Percentiles rank a stretch among this genome's conserved stretches.
Conservation (phyloP, 2,888 invertebrate genomes). For the Xestobium rufovillosum region DNA sequence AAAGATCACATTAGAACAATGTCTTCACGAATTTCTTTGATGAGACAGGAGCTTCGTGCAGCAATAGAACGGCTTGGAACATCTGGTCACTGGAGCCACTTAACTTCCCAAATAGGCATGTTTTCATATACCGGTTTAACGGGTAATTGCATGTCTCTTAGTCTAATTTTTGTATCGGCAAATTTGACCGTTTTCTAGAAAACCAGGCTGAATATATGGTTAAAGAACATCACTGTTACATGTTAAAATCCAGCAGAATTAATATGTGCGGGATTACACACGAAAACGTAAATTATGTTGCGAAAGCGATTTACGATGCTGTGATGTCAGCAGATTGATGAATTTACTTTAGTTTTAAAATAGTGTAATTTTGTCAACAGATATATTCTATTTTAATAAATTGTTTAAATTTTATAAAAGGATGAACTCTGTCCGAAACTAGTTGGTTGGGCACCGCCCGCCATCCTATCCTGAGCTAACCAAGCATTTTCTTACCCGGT, state of each 20-base stretch:
- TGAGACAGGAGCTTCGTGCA: conserved; percentile 72
- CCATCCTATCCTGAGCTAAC: no score
- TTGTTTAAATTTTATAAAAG: no score
- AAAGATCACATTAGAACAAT: conserved; percentile 74
- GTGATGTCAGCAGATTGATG: no score
- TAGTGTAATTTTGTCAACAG: no score
- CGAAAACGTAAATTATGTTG: conserved; percentile 86
- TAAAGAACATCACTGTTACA: conserved; percentile 81
- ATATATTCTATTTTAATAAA: no score
- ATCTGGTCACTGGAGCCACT: conserved; percentile 94
- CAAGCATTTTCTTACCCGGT: no score
- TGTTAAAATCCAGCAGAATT: conserved; percentile 88
- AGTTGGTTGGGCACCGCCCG: no score
- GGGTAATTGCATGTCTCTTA: conserved; percentile 44
- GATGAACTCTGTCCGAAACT: no score
- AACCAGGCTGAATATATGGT: conserved; percentile 72
- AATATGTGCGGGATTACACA: conserved; percentile 93
- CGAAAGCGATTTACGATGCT: conserved; percentile 78
- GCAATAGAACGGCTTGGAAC: conserved; percentile 68
- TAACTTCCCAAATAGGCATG: conserved; percentile 94
- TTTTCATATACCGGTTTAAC: conserved; percentile 96
- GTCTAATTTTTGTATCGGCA: no score
- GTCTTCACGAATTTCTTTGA: conserved; percentile 80
- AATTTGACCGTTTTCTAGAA: conserved; percentile 42
- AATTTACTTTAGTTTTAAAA: no score